A percentile compares a stretch with the other conserved stretches of the same genome.
These are phyloP conservation scores for Entelurus aequoreus DNA, from an alignment of 2,113 vertebrate species.

Conservation along the genomic window DNA sequence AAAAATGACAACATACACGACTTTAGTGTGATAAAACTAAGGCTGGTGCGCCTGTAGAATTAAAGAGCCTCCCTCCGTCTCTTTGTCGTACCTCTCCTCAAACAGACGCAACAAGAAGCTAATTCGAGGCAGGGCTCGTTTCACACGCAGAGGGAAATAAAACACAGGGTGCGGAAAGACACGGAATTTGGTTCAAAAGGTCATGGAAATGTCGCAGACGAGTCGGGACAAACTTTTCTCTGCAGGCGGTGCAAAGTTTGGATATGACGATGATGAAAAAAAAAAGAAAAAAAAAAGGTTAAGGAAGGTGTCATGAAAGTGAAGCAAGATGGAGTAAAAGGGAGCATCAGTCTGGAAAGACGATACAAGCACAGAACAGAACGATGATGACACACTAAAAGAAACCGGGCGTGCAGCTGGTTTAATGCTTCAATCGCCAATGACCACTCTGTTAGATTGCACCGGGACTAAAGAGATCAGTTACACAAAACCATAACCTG, in stretches of 20 bases:
- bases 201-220: constrained; percentile 28
- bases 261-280: constrained; percentile 16
- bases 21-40: constrained; percentile 2
- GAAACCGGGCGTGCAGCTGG: neutral
- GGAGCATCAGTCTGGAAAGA: neutral
- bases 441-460: too few species aligned
- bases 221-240: constrained; percentile 12
- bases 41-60: constrained; percentile 7
- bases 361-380: too few species aligned
- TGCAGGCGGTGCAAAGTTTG: neutral
- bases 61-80: constrained; percentile 16
- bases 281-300: neutral
- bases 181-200: constrained; percentile 23
- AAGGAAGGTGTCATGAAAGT: constrained; percentile 7
- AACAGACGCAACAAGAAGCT: constrained; percentile 27
- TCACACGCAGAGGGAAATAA: constrained; percentile 17
- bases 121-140: constrained; percentile 23
- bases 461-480: too few species aligned
- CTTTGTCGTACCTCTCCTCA: constrained; percentile 27
- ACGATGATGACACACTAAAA: constrained; percentile 6
- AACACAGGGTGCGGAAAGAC: constrained; percentile 1
- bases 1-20: constrained; percentile 2
- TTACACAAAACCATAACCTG: too few species aligned
- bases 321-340: constrained; percentile 4
- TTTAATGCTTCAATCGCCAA: too few species aligned